These are phyloP conservation scores for Onychorhynchus coronatus DNA, from an alignment of 2,113 vertebrate species.

Conservation along the genomic window DNA sequence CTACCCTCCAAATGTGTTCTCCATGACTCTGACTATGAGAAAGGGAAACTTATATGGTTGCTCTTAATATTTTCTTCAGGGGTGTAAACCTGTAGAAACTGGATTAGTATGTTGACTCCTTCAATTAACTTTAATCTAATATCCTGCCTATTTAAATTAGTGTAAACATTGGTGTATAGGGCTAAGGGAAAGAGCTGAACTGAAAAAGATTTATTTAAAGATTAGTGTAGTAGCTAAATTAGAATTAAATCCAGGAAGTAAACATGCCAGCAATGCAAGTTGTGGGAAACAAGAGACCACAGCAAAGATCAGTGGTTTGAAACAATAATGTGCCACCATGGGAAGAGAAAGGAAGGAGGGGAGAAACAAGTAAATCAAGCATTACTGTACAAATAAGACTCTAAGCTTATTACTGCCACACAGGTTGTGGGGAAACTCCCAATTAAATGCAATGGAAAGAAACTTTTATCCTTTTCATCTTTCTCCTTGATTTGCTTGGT, in stretches of 20 bases:
- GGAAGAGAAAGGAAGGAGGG: conserved; percentile 38
- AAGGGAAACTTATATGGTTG: conserved; percentile 30
- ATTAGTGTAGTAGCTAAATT: conserved; percentile 69
- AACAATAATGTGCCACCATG: conserved; percentile 55
- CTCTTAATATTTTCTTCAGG: conserved; percentile 55
- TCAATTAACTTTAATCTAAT: conserved; percentile 75
- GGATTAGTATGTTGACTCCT: conserved; percentile 71
- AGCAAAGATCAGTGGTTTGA: conserved; percentile 52
- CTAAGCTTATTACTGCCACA: conserved; percentile 56
- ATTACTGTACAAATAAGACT: conserved; percentile 41
- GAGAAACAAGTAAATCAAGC: conserved; percentile 51
- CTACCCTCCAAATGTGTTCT: not conserved
- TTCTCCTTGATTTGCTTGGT: not conserved
- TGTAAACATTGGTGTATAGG: conserved; percentile 67
- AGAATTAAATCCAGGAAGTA: conserved; percentile 74
- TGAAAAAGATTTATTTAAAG: conserved; percentile 75
- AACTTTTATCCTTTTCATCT: not conserved
- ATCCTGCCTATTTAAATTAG: conserved; percentile 73
- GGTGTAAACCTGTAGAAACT: conserved; percentile 65
- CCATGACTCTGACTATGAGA: not conserved
- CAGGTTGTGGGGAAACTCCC: conserved; percentile 27
- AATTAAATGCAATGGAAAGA: not conserved
- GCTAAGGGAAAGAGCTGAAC: conserved; percentile 62
- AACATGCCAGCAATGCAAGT: conserved; percentile 66
- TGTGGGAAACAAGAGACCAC: conserved; percentile 69